These are phyloP conservation scores for Mya arenaria DNA, from an alignment of 1,140 invertebrate species.

Conservation along the genomic window DNA sequence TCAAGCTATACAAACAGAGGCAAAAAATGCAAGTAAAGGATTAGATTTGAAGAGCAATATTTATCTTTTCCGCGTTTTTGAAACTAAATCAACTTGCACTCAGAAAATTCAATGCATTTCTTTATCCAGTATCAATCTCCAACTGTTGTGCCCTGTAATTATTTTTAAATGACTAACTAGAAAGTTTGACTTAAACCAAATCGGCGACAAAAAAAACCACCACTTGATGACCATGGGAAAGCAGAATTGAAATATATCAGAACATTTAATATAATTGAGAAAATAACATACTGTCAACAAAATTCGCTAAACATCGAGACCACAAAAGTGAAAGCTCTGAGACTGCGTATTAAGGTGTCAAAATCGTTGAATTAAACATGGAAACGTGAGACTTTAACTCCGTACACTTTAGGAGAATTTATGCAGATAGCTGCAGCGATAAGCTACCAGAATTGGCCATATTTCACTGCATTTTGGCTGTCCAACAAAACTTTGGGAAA, in stretches of 20 bases:
- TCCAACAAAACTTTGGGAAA: background rate
- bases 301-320: background rate
- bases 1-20: slow-evolving; percentile 50
- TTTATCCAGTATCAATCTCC: slow-evolving; percentile 43
- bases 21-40: slow-evolving; percentile 54
- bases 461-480: background rate
- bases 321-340: slow-evolving; percentile 56
- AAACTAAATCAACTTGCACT: slow-evolving; percentile 56
- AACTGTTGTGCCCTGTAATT: slow-evolving; percentile 44
- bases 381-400: slow-evolving; percentile 28
- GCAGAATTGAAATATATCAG: slow-evolving; percentile 37
- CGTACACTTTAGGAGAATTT: slow-evolving; percentile 20
- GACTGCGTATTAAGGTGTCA: slow-evolving; percentile 48
- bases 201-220: slow-evolving; percentile 47
- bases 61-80: slow-evolving; percentile 54
- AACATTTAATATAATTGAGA: slow-evolving; percentile 52
- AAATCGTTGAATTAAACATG: slow-evolving; percentile 49
- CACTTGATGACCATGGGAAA: slow-evolving; percentile 48
- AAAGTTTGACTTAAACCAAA: slow-evolving; percentile 33
- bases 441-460: background rate
- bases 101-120: slow-evolving; percentile 50
- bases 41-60: slow-evolving; percentile 41
- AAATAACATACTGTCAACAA: slow-evolving; percentile 56
- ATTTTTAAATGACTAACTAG: slow-evolving; percentile 55
- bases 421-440: slow-evolving; percentile 53